Evolutionary conservation across 2,113 vertebrate species (phyloP).

Genomic region (Aplodontia rufa): DNA sequence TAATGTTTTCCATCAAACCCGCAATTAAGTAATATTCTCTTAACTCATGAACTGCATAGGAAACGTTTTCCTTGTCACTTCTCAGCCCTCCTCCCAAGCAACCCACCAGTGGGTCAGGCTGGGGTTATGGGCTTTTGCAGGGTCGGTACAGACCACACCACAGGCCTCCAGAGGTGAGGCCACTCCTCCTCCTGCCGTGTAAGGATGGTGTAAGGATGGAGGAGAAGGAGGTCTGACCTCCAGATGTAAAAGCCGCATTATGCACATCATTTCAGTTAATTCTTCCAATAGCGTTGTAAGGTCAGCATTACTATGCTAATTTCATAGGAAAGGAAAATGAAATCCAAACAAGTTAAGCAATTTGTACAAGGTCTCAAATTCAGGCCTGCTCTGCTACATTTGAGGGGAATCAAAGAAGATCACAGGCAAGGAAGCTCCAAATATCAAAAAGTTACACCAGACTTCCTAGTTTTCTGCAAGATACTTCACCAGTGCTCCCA

Average conservation of each 20-base stretch:
- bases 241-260: not conserved
- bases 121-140: slow-evolving; percentile 18
- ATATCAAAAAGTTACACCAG: not conserved
- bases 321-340: slow-evolving; percentile 37
- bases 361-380: not conserved
- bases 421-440: not conserved
- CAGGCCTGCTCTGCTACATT: not conserved
- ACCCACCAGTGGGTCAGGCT: slow-evolving; percentile 37
- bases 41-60: slow-evolving; percentile 74
- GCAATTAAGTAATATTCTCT: slow-evolving; percentile 79
- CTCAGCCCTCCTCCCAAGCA: slow-evolving; percentile 59
- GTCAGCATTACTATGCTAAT: not conserved
- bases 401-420: not conserved
- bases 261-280: not conserved
- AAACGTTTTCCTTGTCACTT: slow-evolving; percentile 75
- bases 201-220: not conserved
- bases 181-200: not conserved
- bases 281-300: not conserved
- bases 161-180: not conserved
- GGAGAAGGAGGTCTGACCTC: not conserved
- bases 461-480: not conserved
- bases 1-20: slow-evolving; percentile 81
- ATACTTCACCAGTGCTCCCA: not conserved
- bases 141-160: not conserved
- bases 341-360: slow-evolving; percentile 12